Base-by-base conservation (phyloP, 2,888 invertebrate genomes). In the Keiferia lycopersicella region DNA sequence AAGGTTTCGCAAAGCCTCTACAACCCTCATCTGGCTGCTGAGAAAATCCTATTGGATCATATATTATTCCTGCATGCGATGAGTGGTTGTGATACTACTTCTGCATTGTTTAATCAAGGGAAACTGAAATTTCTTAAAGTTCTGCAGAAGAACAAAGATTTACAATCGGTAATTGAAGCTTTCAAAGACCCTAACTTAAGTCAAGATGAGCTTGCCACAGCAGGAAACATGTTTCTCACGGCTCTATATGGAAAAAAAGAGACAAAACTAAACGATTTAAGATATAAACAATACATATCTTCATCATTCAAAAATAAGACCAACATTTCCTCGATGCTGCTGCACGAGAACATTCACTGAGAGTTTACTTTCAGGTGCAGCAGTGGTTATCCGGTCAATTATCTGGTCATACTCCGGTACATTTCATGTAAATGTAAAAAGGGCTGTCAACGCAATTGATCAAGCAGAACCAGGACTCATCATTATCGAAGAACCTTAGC, bases 141-240 rank as follows among this genome's bases (percentile, higher is more conserved):
- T 10, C 41, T 41, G 41, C 41, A 41, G 41, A 41, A 41, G 14
- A 41, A 53, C 53, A 53, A 53, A 22, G 53, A 53, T 22, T 59
- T 59, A 11, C 59, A 59, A 59, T 38, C n/a, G 34, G 41, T 59
- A 12, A 59, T 59, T 59, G 39, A 30, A 59, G 59, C 59, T 59
- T 59, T 59, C 38, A 59, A 59, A 59, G 59, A 59, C 11, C 59
- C 38, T 59, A 26, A 26, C 6, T 26, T 6, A 26, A 26, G 26
- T 26, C 26, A 26, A 26, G 26, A 26, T 26, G 26, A 59, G 59
- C 34, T 38, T 59, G 59, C 59, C 59, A 59, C 59, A 59, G 59
- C 59, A 59, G 59, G 18, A 59, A 59, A 59, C n/a, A 59, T 38
- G 18, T 30, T 59, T 59, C 38, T 38, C 18, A 59, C 3, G 59